phyloP scores from a whole-genome alignment of 2,797 vertebrate genomes.

The Pyrrhura leucotis region DNA sequence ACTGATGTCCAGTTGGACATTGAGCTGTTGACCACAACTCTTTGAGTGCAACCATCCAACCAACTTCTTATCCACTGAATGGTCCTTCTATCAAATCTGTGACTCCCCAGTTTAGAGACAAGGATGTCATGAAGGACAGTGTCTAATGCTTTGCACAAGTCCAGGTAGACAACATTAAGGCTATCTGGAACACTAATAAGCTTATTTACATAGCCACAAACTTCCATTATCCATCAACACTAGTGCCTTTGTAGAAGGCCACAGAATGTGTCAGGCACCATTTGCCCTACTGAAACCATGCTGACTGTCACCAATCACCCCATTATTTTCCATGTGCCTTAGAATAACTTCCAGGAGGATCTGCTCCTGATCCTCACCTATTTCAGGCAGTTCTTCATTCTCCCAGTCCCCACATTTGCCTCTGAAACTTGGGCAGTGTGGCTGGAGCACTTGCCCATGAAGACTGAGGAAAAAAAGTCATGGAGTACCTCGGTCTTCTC shows the following conservation, averaged over 20 bases:
- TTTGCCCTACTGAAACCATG: background rate
- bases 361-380: background rate
- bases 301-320: background rate
- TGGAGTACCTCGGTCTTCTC: background rate
- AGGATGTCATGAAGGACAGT: background rate
- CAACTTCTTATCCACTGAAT: background rate
- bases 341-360: background rate
- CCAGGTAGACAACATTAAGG: background rate
- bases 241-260: background rate
- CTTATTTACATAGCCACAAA: background rate
- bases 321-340: background rate
- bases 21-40: background rate
- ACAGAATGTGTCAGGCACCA: background rate
- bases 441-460: background rate
- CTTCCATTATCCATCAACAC: background rate
- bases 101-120: background rate
- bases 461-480: background rate
- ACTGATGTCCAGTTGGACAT: background rate
- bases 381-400: background rate
- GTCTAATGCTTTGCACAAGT: background rate
- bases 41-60: background rate
- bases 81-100: background rate
- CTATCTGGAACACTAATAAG: background rate
- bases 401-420: background rate
- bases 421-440: background rate